These are phyloP conservation scores for Cotesia vestalis DNA, from an alignment of 1,140 invertebrate species.

Conservation along the genomic window DNA sequence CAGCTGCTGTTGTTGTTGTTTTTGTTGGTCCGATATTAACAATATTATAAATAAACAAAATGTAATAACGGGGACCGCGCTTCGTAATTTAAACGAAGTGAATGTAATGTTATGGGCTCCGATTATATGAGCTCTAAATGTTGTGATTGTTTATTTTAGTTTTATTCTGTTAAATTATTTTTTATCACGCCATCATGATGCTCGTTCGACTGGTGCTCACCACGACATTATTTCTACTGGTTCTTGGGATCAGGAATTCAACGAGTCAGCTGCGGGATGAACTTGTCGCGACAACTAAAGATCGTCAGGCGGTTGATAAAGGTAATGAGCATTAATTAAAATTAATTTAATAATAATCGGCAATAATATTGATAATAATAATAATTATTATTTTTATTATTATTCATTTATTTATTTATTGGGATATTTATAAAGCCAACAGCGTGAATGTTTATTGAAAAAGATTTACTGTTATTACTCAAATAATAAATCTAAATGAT, in stretches of 20 bases:
- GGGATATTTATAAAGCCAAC: no score
- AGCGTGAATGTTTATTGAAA: no score
- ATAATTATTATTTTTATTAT: no score
- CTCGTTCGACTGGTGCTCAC: slow-evolving; percentile 28
- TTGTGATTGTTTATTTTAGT: slow-evolving; percentile 20
- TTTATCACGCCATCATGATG: slow-evolving; percentile 30
- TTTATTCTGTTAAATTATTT: background rate
- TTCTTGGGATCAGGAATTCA: slow-evolving; percentile 38
- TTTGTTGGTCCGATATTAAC: no score
- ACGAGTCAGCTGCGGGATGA: slow-evolving; percentile 43
- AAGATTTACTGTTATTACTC: no score
- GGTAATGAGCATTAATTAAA: slow-evolving; percentile 34
- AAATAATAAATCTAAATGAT: background rate
- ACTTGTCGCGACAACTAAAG: slow-evolving; percentile 35
- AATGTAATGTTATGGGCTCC: background rate
- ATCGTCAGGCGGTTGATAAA: slow-evolving; percentile 42
- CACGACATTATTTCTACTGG: slow-evolving; percentile 28
- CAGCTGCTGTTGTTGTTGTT: no score
- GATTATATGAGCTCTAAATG: background rate
- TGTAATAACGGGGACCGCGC: slow-evolving; percentile 14
- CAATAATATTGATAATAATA: no score
- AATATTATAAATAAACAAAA: slow-evolving; percentile 24
- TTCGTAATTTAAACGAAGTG: slow-evolving; percentile 19
- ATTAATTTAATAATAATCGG: no score
- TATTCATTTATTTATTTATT: no score